These are phyloP conservation scores for Ceramica pisi DNA, from an alignment of 2,888 invertebrate genomes.

Conservation along the genomic window DNA sequence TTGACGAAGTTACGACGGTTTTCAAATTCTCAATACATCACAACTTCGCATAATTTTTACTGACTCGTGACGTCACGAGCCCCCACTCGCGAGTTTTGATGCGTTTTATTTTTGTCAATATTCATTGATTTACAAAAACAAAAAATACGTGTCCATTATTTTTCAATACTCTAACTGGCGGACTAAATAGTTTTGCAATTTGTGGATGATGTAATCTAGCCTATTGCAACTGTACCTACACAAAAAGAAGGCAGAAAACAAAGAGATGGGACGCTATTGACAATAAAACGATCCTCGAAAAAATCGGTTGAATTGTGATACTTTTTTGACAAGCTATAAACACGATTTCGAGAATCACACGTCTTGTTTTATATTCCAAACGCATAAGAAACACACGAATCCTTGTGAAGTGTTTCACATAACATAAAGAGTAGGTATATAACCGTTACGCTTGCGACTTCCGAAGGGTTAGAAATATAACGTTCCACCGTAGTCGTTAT, in stretches of 20 bases:
- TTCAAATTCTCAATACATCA: too few relatives aligned
- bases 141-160: too few relatives aligned
- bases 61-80: too few relatives aligned
- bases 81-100: too few relatives aligned
- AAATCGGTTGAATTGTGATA: not conserved
- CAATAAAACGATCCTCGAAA: slow-evolving; percentile 2
- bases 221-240: too few relatives aligned
- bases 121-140: too few relatives aligned
- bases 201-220: too few relatives aligned
- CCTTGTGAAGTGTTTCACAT: slow-evolving; percentile 43
- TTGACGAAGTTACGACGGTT: too few relatives aligned
- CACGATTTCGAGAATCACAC: slow-evolving; percentile 11
- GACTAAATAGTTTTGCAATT: too few relatives aligned
- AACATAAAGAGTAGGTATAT: slow-evolving; percentile 35
- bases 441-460: slow-evolving; percentile 44
- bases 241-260: not conserved
- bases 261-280: not conserved
- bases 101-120: too few relatives aligned
- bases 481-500: slow-evolving; percentile 47
- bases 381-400: slow-evolving; percentile 23
- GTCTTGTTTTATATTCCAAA: slow-evolving; percentile 28
- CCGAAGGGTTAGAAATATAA: slow-evolving; percentile 47
- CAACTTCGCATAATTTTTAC: too few relatives aligned
- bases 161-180: too few relatives aligned
- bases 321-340: slow-evolving; percentile 24